These are phyloP conservation scores for Ardeotis arabs DNA, from an alignment of 2,113 vertebrate species.

Conservation along the genomic window DNA sequence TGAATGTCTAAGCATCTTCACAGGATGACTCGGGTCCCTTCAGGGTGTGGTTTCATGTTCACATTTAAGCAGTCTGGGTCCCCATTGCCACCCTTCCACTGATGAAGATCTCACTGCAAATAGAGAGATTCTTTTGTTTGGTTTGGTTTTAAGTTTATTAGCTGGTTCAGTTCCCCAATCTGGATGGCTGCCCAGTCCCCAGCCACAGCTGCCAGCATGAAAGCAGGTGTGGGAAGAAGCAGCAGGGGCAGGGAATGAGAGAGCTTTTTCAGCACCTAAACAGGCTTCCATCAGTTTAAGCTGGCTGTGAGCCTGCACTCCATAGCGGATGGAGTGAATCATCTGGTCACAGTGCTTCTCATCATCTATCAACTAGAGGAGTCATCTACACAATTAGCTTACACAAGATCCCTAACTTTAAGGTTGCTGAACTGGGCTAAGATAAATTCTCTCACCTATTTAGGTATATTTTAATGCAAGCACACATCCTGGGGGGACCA, in stretches of 20 bases:
- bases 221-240: background rate
- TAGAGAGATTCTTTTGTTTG: background rate
- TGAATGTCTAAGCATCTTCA: background rate
- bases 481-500: background rate
- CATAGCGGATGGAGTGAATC: background rate
- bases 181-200: background rate
- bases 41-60: background rate
- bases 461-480: background rate
- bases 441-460: background rate
- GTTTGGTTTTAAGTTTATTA: background rate
- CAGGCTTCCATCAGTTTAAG: background rate
- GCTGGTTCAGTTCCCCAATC: background rate
- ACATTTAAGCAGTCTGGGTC: background rate
- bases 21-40: background rate
- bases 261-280: background rate
- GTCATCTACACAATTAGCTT: background rate
- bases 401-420: background rate
- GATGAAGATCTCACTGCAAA: background rate
- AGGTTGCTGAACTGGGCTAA: background rate
- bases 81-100: background rate
- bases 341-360: background rate
- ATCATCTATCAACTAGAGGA: background rate
- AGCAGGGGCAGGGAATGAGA: background rate
- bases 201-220: background rate
- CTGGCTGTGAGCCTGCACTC: background rate